phyloP scores from a whole-genome alignment of 2,113 vertebrate genomes.

The Chrysemys picta region DNA sequence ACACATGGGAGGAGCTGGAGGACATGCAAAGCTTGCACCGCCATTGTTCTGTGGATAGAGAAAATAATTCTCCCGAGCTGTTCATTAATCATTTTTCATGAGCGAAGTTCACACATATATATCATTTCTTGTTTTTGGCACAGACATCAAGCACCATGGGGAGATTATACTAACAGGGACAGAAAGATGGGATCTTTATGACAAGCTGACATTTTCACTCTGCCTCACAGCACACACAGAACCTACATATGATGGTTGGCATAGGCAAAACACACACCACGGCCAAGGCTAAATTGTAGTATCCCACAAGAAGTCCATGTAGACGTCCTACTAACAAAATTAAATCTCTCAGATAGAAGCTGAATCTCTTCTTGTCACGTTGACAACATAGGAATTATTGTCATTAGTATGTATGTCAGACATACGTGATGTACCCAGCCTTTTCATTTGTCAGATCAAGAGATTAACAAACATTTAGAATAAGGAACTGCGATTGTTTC shows the following conservation, averaged over 20 bases:
- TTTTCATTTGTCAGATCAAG: background rate
- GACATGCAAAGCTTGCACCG: background rate
- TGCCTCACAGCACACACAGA: background rate
- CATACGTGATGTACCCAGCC: background rate
- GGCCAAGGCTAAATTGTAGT: background rate
- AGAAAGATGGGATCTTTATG: background rate
- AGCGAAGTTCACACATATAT: background rate
- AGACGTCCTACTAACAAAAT: background rate
- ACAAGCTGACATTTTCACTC: background rate
- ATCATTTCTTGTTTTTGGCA: background rate
- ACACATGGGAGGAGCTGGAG: background rate
- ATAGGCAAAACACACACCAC: background rate
- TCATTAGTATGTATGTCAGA: background rate
- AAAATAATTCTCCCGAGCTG: background rate
- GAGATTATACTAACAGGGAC: background rate
- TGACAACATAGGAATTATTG: background rate
- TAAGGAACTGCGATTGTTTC: background rate
- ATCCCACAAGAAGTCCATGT: accelerated
- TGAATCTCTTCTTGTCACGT: background rate
- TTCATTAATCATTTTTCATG: background rate
- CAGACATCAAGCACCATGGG: background rate
- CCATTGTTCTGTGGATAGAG: background rate
- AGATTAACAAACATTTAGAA: background rate
- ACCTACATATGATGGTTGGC: background rate
- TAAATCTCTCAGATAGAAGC: background rate